Evolutionary conservation across 2,797 vertebrate genomes (phyloP), one percentile per base, ranked within the genome.

Genomic region (Brachymystax lenok): DNA sequence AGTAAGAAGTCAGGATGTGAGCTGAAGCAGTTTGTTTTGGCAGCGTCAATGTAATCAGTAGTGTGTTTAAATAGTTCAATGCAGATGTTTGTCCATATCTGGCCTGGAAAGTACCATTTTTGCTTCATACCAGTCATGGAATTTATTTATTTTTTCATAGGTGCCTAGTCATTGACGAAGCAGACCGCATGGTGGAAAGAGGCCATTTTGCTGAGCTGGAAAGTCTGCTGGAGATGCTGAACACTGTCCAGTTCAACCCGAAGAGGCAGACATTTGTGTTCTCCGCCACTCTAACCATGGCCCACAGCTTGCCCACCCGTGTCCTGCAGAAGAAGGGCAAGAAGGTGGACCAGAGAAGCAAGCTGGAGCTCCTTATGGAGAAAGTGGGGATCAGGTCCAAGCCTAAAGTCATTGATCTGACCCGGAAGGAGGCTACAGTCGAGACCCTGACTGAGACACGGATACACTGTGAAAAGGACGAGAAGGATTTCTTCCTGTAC

Each of bases 161-260:
- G 88, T 99, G 97, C 88, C 94, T 99, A 80, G 98, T 99, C 52
- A 95, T 99, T 3, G 98, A 99, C 73, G 98, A 99, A 91, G 98
- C 98, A 0, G 98, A 99, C 85, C 93, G 98, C 66, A 99, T 99
- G 98, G 95, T 99, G 73, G 97, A 99, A 88, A 96, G 94, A 86
- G 98, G 97, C 70, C 98, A 99, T 91, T 99, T 98, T 81, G 93
- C 95, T 1, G 97, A 99, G 90, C 94, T 99, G 81, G 96, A 97
- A 69, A 96, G 92, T 86, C 91, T 99, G 79, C 87, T 99, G 69
- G 98, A 99, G 90, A 86, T 99, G 95, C 93, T 99, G 63, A 96
- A 91, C 84, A 97, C 96, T 0, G 89, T 94, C 1, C 93, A 98
- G 12, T 97, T 95, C 82, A 98, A 96, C 79, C 95, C 97, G 28